Conservation (phyloP, 2,113 vertebrate genomes). For the Sula dactylatra region DNA sequence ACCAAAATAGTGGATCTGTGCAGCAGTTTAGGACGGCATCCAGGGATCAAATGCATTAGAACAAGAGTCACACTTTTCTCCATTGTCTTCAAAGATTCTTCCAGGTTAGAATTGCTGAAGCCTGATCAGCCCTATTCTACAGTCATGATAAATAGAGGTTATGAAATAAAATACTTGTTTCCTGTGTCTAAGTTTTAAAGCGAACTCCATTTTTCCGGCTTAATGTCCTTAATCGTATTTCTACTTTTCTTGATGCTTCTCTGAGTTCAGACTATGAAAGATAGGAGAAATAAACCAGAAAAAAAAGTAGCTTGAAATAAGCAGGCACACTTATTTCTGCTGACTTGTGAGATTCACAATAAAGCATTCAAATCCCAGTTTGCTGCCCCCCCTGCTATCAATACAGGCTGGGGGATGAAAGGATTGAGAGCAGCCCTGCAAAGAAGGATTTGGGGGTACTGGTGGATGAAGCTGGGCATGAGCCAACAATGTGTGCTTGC, state of each 20-base stretch:
- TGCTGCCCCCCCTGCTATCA: fast-evolving
- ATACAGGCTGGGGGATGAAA: not conserved
- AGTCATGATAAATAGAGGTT: not conserved
- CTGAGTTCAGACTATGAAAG: not conserved
- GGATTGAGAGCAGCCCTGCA: not conserved
- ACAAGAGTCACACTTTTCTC: fast-evolving
- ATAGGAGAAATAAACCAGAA: not conserved
- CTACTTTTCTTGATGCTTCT: not conserved
- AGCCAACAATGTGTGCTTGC: fast-evolving
- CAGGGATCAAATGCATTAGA: not conserved
- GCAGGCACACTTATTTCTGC: not conserved
- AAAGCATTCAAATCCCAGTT: not conserved
- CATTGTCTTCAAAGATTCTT: not conserved
- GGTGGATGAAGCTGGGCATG: not conserved
- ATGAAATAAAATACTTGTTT: not conserved
- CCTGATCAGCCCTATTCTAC: not conserved
- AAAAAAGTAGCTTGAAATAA: not conserved
- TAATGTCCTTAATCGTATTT: not conserved
- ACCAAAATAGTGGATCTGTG: not conserved
- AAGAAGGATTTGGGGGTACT: not conserved
- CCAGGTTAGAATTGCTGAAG: not conserved
- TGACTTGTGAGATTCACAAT: not conserved
- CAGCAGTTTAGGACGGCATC: not conserved
- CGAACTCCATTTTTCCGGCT: not conserved
- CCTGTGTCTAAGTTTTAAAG: not conserved